phyloP scores from a whole-genome alignment of 2,113 vertebrate genomes.

The Monarcha castaneiventris region DNA sequence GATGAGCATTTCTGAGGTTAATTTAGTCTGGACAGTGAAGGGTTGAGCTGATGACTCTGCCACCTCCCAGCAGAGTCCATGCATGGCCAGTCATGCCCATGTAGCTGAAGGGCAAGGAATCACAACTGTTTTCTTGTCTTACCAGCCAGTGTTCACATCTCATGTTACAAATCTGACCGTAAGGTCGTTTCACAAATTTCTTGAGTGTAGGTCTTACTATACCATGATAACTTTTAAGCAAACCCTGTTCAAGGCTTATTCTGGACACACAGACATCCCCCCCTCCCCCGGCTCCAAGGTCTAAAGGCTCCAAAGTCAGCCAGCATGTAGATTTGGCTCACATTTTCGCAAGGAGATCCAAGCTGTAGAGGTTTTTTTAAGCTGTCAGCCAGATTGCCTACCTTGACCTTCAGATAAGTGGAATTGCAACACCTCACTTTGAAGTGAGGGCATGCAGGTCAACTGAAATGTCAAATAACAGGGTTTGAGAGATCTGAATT shows the following conservation, averaged over 20 bases:
- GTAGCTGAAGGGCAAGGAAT: background rate
- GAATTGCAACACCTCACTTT: slow-evolving; percentile 37
- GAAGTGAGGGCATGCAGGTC: slow-evolving; percentile 3
- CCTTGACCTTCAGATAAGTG: slow-evolving; percentile 39
- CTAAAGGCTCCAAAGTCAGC: background rate
- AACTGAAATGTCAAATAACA: background rate
- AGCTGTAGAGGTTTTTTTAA: background rate
- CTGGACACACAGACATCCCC: background rate
- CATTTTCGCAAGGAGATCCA: slow-evolving; percentile 18
- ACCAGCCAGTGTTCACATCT: background rate
- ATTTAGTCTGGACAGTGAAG: background rate
- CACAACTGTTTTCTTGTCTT: background rate
- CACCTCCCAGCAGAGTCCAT: background rate
- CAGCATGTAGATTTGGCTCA: background rate
- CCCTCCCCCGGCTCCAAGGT: background rate
- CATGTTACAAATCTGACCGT: background rate
- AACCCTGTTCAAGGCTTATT: background rate
- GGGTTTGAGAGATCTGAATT: slow-evolving; percentile 33
- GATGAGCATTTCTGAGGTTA: background rate
- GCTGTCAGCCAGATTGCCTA: slow-evolving; percentile 24
- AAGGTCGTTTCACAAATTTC: background rate
- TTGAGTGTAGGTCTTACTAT: background rate
- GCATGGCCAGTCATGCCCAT: background rate
- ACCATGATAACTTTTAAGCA: background rate
- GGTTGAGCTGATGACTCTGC: background rate